These are phyloP conservation scores for Ephestia elutella DNA, from an alignment of 1,140 invertebrate species.

Conservation along the genomic window DNA sequence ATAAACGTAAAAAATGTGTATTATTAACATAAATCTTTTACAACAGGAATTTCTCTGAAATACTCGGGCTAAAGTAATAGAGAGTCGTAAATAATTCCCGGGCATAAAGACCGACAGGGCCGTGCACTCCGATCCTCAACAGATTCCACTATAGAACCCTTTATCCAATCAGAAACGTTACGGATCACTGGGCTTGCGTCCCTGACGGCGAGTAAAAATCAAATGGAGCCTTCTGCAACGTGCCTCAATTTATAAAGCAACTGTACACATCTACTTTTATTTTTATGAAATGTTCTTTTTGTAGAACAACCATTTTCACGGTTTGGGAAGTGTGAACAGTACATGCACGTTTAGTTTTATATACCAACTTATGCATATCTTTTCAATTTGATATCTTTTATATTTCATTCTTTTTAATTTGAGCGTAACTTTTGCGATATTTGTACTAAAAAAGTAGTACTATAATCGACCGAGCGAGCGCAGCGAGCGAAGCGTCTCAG, in stretches of 20 bases:
- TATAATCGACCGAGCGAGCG: too few species aligned
- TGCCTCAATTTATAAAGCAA: constrained; percentile 1
- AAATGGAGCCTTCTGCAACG: constrained; percentile 20
- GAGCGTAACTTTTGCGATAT: too few species aligned
- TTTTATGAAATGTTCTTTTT: neutral
- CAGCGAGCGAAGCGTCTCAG: too few species aligned
- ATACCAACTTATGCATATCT: too few species aligned
- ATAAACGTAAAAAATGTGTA: too few species aligned
- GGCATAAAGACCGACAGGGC: constrained; percentile 16
- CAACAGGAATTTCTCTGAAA: neutral
- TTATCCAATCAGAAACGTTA: constrained; percentile 47
- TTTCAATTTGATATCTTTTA: too few species aligned
- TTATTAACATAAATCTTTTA: neutral
- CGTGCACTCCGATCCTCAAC: constrained; percentile 25
- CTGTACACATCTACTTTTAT: neutral
- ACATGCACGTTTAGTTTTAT: too few species aligned
- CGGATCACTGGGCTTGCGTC: constrained; percentile 32
- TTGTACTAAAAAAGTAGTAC: too few species aligned
- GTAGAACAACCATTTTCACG: too few species aligned
- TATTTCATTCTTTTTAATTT: too few species aligned
- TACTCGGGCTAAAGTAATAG: constrained; percentile 2
- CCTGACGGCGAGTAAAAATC: constrained; percentile 34
- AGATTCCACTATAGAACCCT: constrained; percentile 37
- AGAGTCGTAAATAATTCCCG: constrained; percentile 28
- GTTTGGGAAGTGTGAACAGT: too few species aligned